A percentile compares a stretch with the other conserved stretches of the same genome.
These are phyloP conservation scores for Macrotis lagotis DNA, from an alignment of 2,113 vertebrate genomes.

Conservation along the genomic window DNA sequence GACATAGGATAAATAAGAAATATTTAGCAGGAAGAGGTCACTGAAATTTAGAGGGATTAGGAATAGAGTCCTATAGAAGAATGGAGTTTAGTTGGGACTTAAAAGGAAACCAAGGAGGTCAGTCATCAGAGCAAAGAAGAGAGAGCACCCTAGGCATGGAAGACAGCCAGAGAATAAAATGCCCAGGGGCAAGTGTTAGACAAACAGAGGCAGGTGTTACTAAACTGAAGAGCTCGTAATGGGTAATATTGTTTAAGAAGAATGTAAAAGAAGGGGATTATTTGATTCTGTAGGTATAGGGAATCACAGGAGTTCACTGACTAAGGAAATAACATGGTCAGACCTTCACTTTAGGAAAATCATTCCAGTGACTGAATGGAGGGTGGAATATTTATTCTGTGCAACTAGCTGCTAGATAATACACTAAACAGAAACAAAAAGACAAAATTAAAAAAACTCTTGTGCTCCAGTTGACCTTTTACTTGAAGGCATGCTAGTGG, in stretches of 20 bases:
- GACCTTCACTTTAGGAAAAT: neutral
- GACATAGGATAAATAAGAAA: neutral
- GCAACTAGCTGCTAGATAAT: neutral
- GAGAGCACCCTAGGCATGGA: neutral
- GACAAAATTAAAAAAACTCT: neutral
- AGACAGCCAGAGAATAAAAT: neutral
- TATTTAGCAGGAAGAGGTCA: neutral
- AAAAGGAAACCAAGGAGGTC: neutral
- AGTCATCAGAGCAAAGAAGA: neutral
- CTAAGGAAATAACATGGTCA: neutral
- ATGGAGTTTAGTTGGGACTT: neutral
- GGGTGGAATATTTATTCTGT: neutral
- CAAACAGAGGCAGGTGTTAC: neutral
- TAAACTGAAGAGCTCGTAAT: neutral
- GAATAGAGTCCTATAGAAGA: neutral
- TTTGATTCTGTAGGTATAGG: neutral
- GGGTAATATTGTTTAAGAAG: neutral
- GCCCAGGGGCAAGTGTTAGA: neutral
- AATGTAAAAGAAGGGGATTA: neutral
- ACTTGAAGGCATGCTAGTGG: neutral
- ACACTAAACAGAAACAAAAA: neutral
- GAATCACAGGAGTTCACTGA: neutral
- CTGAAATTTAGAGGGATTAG: neutral
- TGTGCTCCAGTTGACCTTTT: neutral
- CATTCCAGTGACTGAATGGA: neutral